phyloP scores from a whole-genome alignment of 2,797 vertebrate species.

The Otus scops region DNA sequence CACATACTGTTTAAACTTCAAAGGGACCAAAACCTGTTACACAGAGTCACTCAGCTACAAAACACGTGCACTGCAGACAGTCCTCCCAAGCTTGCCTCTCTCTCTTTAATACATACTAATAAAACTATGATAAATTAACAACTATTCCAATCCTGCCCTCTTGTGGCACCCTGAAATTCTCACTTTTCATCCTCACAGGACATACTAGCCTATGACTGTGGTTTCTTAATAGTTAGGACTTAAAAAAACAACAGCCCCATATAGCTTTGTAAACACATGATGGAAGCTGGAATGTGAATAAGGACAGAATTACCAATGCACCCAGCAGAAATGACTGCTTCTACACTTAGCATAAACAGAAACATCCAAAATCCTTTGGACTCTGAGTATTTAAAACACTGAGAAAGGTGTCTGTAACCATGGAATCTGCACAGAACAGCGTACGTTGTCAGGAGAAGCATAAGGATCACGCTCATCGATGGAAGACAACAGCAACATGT shows the following conservation, averaged over 20 bases:
- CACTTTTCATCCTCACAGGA: background rate
- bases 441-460: background rate
- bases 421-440: background rate
- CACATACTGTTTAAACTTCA: background rate
- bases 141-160: background rate
- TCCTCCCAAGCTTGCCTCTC: background rate
- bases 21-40: background rate
- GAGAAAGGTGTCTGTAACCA: background rate
- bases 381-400: background rate
- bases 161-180: background rate
- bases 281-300: background rate
- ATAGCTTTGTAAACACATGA: background rate
- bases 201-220: accelerated
- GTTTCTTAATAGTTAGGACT: background rate
- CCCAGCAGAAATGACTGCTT: background rate
- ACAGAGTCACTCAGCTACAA: background rate
- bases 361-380: background rate
- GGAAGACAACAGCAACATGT: background rate
- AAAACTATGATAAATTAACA: background rate
- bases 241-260: background rate
- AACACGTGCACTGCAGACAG: background rate
- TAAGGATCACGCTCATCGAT: background rate
- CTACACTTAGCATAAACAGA: background rate
- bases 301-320: background rate
- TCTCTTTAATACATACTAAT: background rate